phyloP scores from a whole-genome alignment of 2,888 invertebrate genomes.

The Phortica magna region DNA sequence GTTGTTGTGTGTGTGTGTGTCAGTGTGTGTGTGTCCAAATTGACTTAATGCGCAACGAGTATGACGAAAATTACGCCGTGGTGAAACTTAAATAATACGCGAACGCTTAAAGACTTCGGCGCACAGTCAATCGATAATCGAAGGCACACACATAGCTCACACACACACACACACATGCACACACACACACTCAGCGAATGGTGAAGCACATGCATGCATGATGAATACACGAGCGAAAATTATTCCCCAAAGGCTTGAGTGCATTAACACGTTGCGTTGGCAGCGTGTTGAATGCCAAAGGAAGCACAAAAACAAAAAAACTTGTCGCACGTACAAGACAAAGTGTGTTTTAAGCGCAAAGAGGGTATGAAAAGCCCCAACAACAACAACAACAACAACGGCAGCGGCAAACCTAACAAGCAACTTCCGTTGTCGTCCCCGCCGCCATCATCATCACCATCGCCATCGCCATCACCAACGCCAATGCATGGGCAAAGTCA shows the following conservation, averaged over 20 bases:
- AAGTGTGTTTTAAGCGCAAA: neutral
- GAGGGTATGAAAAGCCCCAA: neutral
- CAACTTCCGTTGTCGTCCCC: neutral
- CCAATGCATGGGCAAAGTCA: neutral
- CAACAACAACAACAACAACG: neutral
- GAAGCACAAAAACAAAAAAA: neutral
- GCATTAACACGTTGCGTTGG: conserved; percentile 47
- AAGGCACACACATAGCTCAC: conserved; percentile 5
- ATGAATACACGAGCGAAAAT: conserved; percentile 33
- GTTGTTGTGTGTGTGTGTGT: conserved; percentile 6
- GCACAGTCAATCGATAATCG: conserved; percentile 22
- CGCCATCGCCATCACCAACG: conserved; percentile 20
- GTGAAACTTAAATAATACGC: neutral
- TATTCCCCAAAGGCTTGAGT: conserved; percentile 59
- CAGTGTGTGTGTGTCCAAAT: neutral
- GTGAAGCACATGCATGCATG: conserved; percentile 3
- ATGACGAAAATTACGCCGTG: neutral
- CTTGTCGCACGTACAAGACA: neutral
- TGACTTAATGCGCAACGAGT: neutral
- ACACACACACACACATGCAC: conserved; percentile 5
- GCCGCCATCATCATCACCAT: conserved; percentile 3
- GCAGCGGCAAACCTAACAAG: conserved; percentile 5
- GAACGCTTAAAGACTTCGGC: neutral
- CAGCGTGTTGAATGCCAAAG: conserved; percentile 20
- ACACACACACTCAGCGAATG: neutral